Conservation (phyloP, 1,140 invertebrate genomes). For the Diorhabda carinulata region DNA sequence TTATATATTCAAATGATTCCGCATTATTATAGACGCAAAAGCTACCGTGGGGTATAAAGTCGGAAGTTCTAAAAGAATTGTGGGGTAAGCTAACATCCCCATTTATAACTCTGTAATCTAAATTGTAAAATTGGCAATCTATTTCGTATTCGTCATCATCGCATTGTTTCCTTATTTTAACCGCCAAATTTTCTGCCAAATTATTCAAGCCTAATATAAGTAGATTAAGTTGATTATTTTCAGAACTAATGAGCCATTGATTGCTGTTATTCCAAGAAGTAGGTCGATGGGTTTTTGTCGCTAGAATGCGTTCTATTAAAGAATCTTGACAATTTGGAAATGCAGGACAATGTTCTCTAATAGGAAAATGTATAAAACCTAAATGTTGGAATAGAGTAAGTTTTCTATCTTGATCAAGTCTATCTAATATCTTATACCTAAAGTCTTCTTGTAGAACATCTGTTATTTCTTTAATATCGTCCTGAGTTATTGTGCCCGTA, state of each 20-base stretch:
- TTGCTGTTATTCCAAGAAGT: conserved; percentile 66
- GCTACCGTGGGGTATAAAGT: conserved; percentile 76
- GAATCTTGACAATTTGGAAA: conserved; percentile 87
- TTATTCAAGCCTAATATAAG: conserved; percentile 73
- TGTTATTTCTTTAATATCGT: conserved; percentile 90
- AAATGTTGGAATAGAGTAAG: conserved; percentile 92
- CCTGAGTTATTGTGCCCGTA: conserved; percentile 86
- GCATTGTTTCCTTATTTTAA: conserved; percentile 70
- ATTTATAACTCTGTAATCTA: conserved; percentile 81
- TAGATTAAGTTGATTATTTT: conserved; percentile 69
- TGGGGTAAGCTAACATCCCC: conserved; percentile 78
- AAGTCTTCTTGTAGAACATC: conserved; percentile 89
- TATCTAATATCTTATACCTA: conserved; percentile 88
- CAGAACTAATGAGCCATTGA: conserved; percentile 62
- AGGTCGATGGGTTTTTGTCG: conserved; percentile 65
- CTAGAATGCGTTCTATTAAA: conserved; percentile 72
- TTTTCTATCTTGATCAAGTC: conserved; percentile 90
- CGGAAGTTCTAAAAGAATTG: conserved; percentile 70
- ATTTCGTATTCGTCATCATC: conserved; percentile 83
- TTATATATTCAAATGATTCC: conserved; percentile 87
- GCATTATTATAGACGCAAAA: conserved; percentile 90
- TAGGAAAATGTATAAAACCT: conserved; percentile 93
- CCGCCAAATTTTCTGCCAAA: conserved; percentile 72
- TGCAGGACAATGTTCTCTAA: conserved; percentile 88
- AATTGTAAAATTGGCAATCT: conserved; percentile 76